These are phyloP conservation scores for Mechanitis mazaeus DNA, from an alignment of 2,888 invertebrate genomes.

Conservation along the genomic window DNA sequence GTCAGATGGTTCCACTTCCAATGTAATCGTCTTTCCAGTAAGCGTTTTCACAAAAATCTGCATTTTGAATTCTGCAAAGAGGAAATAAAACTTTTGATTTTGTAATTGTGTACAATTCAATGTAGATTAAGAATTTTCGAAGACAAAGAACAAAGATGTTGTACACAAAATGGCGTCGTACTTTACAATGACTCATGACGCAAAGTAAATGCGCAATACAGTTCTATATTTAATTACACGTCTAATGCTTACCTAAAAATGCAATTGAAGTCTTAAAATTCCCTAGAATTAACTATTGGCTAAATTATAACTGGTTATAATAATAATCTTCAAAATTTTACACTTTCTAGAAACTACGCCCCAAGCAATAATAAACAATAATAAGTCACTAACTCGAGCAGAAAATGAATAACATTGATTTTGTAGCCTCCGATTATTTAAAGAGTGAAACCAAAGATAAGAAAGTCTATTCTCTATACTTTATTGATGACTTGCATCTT, in stretches of 20 bases:
- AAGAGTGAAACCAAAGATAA: conserved; percentile 1
- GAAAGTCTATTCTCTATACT: not conserved
- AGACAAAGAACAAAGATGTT: conserved; percentile 60
- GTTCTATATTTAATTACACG: conserved; percentile 12
- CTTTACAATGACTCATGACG: conserved; percentile 22
- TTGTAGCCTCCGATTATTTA: not conserved
- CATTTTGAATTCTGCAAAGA: conserved; percentile 33
- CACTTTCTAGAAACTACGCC: conserved; percentile 2
- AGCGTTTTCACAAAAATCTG: conserved; percentile 56
- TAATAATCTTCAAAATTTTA: not conserved
- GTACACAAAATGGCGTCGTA: conserved; percentile 67
- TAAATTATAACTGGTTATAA: not conserved
- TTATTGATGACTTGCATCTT: not conserved
- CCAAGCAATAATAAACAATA: not conserved
- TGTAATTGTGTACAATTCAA: conserved; percentile 6
- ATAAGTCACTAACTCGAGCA: not conserved
- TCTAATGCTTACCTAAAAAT: conserved; percentile 6
- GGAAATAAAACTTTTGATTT: conserved; percentile 13
- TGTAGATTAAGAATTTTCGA: conserved; percentile 10
- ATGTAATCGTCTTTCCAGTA: conserved; percentile 91
- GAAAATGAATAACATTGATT: not conserved
- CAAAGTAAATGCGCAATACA: conserved; percentile 26
- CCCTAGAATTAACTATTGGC: not conserved
- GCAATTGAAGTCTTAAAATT: not conserved
- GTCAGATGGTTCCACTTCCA: conserved; percentile 90